Conservation (phyloP, 2,888 invertebrate genomes). For the Diarsia rubi region DNA sequence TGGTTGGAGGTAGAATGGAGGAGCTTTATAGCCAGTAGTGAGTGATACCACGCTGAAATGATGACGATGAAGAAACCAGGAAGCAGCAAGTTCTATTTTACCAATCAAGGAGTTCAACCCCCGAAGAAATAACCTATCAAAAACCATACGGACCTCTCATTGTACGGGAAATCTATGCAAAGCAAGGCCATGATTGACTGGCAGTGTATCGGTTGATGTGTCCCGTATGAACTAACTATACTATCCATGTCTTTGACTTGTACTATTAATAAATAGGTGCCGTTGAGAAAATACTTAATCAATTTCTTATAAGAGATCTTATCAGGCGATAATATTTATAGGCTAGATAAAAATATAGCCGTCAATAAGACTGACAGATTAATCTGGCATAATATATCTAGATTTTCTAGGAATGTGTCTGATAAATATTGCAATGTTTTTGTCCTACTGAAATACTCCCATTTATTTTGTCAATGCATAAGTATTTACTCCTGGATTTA, state of each 20-base stretch:
- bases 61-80: neutral
- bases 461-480: neutral
- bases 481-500: neutral
- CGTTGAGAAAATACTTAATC: slow-evolving; percentile 29
- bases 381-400: slow-evolving; percentile 28
- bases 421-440: slow-evolving; percentile 7
- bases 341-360: slow-evolving; percentile 44
- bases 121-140: too few relatives aligned
- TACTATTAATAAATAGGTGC: neutral
- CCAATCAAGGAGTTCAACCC: neutral
- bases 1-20: neutral
- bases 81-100: neutral
- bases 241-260: too few relatives aligned
- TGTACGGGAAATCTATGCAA: too few relatives aligned
- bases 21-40: too few relatives aligned
- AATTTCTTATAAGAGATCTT: slow-evolving; percentile 38
- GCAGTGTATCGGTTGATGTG: too few relatives aligned
- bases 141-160: too few relatives aligned
- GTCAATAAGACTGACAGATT: slow-evolving; percentile 38
- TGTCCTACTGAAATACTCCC: neutral
- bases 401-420: slow-evolving; percentile 29
- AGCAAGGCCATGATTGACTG: too few relatives aligned
- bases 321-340: slow-evolving; percentile 42
- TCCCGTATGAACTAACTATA: too few relatives aligned
- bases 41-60: neutral